Evolutionary conservation across 2,888 invertebrate genomes (phyloP).

Genomic region (Harpalus rubripes): DNA sequence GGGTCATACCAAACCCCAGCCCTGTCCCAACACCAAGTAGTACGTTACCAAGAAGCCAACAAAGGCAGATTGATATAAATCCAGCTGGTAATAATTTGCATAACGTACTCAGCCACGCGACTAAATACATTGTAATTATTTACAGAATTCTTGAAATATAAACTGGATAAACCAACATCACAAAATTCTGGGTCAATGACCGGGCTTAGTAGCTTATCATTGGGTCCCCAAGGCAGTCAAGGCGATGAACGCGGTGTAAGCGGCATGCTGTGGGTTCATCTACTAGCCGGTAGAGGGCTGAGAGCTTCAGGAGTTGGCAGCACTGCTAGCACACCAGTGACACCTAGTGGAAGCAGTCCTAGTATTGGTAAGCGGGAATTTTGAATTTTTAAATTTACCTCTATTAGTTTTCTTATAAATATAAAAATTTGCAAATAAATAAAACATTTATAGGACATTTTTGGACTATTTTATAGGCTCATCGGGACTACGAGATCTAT

Average conservation of each 20-base stretch:
- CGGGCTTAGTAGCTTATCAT: constrained; percentile 77
- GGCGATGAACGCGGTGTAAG: constrained; percentile 83
- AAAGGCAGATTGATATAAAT: constrained; percentile 90
- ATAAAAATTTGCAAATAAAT: too few species aligned
- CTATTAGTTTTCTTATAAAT: too few species aligned
- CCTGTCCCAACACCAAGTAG: constrained; percentile 89
- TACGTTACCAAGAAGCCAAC: constrained; percentile 85
- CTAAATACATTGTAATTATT: background rate
- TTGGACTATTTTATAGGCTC: constrained; percentile 74
- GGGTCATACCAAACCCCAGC: constrained; percentile 83
- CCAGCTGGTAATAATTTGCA: constrained; percentile 83
- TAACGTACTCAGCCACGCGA: background rate
- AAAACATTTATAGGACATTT: too few species aligned
- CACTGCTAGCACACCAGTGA: constrained; percentile 86
- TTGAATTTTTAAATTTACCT: too few species aligned
- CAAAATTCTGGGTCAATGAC: constrained; percentile 74
- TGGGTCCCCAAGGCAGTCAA: constrained; percentile 69
- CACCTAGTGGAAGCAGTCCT: constrained; percentile 78
- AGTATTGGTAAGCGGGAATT: constrained; percentile 72
- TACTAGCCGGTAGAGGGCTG: constrained; percentile 92
- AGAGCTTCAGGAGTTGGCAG: constrained; percentile 85
- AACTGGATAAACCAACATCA: constrained; percentile 85
- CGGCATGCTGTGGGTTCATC: constrained; percentile 94
- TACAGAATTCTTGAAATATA: constrained; percentile 93
- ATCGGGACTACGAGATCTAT: constrained; percentile 88